Evolutionary conservation across 1,140 invertebrate genomes (phyloP).

Genomic region (Heliconius himera): DNA sequence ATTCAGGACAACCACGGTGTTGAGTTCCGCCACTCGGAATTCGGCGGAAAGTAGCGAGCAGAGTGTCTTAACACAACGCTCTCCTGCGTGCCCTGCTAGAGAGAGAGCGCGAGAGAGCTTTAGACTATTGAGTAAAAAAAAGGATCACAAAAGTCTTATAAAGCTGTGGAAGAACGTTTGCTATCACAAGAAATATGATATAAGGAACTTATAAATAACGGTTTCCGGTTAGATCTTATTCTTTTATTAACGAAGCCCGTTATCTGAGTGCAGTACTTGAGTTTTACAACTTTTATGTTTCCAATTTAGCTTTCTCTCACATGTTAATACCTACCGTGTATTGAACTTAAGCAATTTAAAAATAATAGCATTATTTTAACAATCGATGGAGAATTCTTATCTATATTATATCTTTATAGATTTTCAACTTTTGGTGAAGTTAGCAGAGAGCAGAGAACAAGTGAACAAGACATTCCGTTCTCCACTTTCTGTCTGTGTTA

Average conservation of each 20-base stretch:
- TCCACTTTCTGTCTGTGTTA: too few species aligned
- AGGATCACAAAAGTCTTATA: background rate
- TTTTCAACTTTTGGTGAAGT: too few species aligned
- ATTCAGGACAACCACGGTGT: too few species aligned
- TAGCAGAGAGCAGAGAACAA: too few species aligned
- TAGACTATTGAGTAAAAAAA: background rate
- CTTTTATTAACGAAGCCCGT: constrained; percentile 5
- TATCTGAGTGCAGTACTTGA: background rate
- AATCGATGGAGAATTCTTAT: background rate
- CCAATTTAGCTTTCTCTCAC: background rate
- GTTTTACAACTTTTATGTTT: constrained; percentile 3
- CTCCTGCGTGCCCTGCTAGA: too few species aligned
- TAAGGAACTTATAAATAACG: constrained; percentile 7
- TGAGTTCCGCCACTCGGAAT: too few species aligned
- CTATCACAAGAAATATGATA: background rate
- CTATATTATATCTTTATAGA: background rate
- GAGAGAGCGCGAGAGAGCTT: too few species aligned
- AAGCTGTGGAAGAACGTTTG: background rate
- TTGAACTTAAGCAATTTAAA: background rate
- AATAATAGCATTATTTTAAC: background rate
- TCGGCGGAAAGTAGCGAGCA: too few species aligned
- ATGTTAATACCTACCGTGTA: background rate
- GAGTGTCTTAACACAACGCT: too few species aligned
- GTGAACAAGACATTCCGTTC: too few species aligned
- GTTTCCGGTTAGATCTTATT: background rate